A percentile compares a stretch with the other conserved stretches of the same genome.
Evolutionary conservation across 2,797 vertebrate genomes (phyloP).

Genomic region (Carapus acus): DNA sequence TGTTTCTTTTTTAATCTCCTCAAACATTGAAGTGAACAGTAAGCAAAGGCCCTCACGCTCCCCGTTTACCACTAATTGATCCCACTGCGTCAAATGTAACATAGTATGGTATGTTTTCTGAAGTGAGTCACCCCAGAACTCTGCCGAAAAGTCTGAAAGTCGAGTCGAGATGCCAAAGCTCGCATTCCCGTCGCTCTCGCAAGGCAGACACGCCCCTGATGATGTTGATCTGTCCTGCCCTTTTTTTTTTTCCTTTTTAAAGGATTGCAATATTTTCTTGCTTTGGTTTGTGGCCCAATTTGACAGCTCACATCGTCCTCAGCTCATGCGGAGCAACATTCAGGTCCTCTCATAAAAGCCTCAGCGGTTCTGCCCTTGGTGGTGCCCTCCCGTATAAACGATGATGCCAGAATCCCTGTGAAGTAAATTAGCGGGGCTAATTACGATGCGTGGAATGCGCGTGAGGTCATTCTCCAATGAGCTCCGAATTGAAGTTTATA

Average conservation of each 20-base stretch:
- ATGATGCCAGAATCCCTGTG: too few species aligned
- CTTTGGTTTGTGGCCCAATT: conserved; percentile 13
- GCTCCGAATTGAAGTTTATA: neutral
- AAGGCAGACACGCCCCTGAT: conserved; percentile 11
- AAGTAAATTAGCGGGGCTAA: conserved; percentile 1
- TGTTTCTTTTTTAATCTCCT: conserved; percentile 40
- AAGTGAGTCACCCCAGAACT: conserved; percentile 23
- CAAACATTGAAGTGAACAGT: conserved; percentile 39
- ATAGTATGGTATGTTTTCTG: conserved; percentile 24
- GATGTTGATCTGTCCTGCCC: conserved; percentile 3
- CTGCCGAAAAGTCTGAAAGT: conserved; percentile 33
- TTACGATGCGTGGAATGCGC: neutral
- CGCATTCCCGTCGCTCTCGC: conserved; percentile 12
- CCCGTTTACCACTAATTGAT: conserved; percentile 33
- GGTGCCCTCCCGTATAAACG: too few species aligned
- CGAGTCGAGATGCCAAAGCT: conserved; percentile 12
- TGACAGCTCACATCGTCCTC: conserved; percentile 18
- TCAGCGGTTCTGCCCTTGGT: too few species aligned
- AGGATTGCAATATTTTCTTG: neutral
- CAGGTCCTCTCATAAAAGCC: too few species aligned
- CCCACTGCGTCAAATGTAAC: conserved; percentile 29
- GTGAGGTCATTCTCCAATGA: neutral
- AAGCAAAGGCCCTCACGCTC: conserved; percentile 31
- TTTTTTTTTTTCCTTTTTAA: conserved; percentile 10
- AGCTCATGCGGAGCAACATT: too few species aligned